Evolutionary conservation across 1,140 invertebrate genomes (phyloP).

Genomic region (Drosophila bocqueti): DNA sequence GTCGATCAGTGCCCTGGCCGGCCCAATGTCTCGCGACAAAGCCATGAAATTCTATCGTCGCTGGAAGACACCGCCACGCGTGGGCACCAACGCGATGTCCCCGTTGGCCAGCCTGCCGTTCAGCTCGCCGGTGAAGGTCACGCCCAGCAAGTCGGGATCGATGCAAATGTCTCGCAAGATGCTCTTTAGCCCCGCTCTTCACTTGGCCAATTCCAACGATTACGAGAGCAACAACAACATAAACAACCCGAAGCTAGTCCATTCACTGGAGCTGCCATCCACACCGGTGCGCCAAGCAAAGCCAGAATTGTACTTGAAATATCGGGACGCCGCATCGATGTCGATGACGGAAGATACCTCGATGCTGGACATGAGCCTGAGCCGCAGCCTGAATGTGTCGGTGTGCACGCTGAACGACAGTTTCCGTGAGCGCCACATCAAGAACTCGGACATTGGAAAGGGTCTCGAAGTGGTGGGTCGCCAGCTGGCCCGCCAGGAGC

Average conservation of each 20-base stretch:
- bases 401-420: conserved; percentile 52
- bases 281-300: conserved; percentile 4
- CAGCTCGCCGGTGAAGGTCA: conserved; percentile 50
- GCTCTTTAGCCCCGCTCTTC: not conserved
- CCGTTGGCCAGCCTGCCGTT: conserved; percentile 38
- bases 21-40: conserved; percentile 92
- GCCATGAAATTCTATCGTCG: conserved; percentile 90
- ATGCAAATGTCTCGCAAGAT: conserved; percentile 7
- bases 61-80: conserved; percentile 92
- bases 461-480: conserved; percentile 93
- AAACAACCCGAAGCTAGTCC: not conserved
- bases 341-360: conserved; percentile 13
- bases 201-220: not conserved
- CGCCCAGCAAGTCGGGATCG: conserved; percentile 25
- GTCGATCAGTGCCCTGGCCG: conserved; percentile 93
- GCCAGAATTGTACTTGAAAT: not conserved
- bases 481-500: conserved; percentile 90
- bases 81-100: conserved; percentile 49
- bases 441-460: conserved; percentile 92
- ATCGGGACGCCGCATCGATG: not conserved
- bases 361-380: conserved; percentile 6
- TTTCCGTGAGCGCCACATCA: conserved; percentile 85
- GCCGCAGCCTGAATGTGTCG: conserved; percentile 33
- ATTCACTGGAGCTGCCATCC: not conserved
- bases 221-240: conserved; percentile 22